These are phyloP conservation scores for Carduelis carduelis DNA, from an alignment of 2,797 vertebrate species.

Conservation along the genomic window DNA sequence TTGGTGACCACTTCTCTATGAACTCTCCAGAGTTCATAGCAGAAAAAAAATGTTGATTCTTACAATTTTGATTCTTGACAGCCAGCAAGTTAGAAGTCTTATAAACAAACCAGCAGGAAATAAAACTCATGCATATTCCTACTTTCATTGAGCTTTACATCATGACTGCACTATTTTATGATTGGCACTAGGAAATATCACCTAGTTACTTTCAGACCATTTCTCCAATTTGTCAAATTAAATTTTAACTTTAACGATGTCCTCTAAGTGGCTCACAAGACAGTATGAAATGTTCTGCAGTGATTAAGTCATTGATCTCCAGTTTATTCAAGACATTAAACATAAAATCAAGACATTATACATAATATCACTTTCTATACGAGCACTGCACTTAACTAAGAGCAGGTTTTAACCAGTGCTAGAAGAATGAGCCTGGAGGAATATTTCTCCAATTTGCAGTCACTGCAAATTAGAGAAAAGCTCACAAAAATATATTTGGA, in stretches of 20 bases:
- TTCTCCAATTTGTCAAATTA: slow-evolving; percentile 13
- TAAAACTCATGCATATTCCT: background rate
- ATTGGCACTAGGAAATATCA: background rate
- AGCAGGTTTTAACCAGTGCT: background rate
- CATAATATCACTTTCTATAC: background rate
- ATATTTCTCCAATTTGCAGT: background rate
- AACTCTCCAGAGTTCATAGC: background rate
- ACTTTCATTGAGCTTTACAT: background rate
- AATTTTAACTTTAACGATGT: background rate
- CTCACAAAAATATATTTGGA: background rate
- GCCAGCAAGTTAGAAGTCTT: background rate
- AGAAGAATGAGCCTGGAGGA: background rate
- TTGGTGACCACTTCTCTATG: background rate
- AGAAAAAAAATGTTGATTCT: background rate
- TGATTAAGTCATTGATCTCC: slow-evolving; percentile 29
- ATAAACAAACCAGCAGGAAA: background rate
- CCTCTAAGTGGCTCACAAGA: background rate
- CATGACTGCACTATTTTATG: background rate
- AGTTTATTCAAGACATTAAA: slow-evolving; percentile 28
- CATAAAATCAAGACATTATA: background rate
- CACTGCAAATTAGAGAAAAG: background rate
- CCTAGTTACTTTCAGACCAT: background rate
- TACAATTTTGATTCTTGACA: background rate
- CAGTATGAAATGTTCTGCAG: background rate
- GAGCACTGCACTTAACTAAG: background rate